Conservation (phyloP, 2,888 invertebrate genomes). For the Acleris literana region DNA sequence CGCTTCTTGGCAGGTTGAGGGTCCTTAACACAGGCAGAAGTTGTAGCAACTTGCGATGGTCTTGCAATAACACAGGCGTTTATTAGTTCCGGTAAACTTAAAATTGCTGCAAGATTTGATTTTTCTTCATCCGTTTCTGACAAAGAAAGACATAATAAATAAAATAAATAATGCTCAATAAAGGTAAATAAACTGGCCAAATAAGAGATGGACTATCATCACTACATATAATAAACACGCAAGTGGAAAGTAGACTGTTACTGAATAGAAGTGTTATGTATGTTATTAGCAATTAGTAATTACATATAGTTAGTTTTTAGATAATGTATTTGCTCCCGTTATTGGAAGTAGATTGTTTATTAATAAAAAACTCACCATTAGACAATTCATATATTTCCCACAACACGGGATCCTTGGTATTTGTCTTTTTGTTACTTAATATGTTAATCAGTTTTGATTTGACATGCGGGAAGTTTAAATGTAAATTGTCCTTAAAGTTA, state of each 20-base stretch:
- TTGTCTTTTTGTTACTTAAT: constrained; percentile 5
- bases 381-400: constrained; percentile 8
- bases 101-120: constrained; percentile 6
- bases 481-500: constrained; percentile 2
- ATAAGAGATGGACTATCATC: not conserved
- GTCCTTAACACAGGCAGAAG: constrained; percentile 1
- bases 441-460: not conserved
- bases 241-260: too few relatives aligned
- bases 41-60: constrained; percentile 2
- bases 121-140: constrained; percentile 10
- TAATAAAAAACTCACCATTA: constrained; percentile 10
- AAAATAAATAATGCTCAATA: not conserved
- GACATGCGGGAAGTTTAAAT: constrained; percentile 6
- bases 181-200: not conserved
- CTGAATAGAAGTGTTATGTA: too few relatives aligned
- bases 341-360: not conserved
- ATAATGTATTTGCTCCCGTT: not conserved
- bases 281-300: not conserved
- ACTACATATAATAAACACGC: not conserved
- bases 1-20: constrained; percentile 1
- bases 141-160: not conserved
- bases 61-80: constrained; percentile 6
- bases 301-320: not conserved
- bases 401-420: constrained; percentile 6
- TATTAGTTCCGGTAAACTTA: constrained; percentile 5